Percentiles rank a stretch among this genome's conserved stretches.
Conservation (phyloP, 1,140 invertebrate genomes). For the Ephestia elutella region DNA sequence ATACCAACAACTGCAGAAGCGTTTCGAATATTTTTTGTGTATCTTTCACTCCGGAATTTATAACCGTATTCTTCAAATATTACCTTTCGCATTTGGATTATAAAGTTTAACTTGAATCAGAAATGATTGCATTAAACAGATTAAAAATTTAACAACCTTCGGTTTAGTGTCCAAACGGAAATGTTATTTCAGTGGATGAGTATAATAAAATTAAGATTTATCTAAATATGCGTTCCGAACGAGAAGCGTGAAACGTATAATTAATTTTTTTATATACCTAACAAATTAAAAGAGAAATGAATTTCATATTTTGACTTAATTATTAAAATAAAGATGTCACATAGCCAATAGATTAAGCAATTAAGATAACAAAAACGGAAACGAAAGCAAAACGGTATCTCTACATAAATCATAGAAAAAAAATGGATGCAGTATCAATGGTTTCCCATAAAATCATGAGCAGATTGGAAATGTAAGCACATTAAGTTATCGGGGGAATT, state of each 20-base stretch:
- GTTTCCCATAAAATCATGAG: slow-evolving; percentile 72
- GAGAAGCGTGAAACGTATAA: slow-evolving; percentile 5
- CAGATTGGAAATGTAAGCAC: slow-evolving; percentile 71
- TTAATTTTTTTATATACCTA: slow-evolving; percentile 11
- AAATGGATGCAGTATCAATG: slow-evolving; percentile 31
- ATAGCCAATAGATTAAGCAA: slow-evolving; percentile 16
- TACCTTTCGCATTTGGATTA: slow-evolving; percentile 10
- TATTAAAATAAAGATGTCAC: slow-evolving; percentile 8
- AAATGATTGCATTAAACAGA: slow-evolving; percentile 3
- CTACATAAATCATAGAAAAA: slow-evolving; percentile 25
- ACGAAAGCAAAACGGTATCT: slow-evolving; percentile 14
- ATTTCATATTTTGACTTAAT: slow-evolving; percentile 13
- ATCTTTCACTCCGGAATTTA: slow-evolving; percentile 14
- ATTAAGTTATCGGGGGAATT: slow-evolving; percentile 71
- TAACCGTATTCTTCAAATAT: slow-evolving; percentile 15
- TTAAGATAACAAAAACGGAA: slow-evolving; percentile 16
- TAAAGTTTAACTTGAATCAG: slow-evolving; percentile 12
- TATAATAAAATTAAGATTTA: slow-evolving; percentile 11
- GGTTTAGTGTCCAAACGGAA: slow-evolving; percentile 3
- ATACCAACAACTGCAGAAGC: slow-evolving; percentile 20
- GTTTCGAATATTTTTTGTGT: slow-evolving; percentile 15
- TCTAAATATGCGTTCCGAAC: slow-evolving; percentile 7
- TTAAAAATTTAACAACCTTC: slow-evolving; percentile 6
- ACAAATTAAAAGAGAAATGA: slow-evolving; percentile 12
- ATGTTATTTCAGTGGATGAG: slow-evolving; percentile 3